Evolutionary conservation across 2,113 vertebrate genomes (phyloP).

Genomic region (Muscicapa adusta): DNA sequence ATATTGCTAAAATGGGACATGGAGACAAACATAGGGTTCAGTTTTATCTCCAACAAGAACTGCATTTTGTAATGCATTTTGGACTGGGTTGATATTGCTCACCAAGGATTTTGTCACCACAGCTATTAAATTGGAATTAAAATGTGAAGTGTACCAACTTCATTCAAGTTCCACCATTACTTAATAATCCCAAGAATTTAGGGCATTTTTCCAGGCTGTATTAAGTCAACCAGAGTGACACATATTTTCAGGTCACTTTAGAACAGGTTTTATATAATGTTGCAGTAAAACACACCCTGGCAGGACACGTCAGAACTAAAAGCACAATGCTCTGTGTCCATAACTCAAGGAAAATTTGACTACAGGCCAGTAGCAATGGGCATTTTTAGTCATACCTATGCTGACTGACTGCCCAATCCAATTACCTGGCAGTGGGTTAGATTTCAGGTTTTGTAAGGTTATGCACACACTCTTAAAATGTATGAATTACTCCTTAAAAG

Average conservation of each 20-base stretch:
- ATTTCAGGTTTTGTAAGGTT: neutral
- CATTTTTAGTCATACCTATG: neutral
- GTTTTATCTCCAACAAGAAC: neutral
- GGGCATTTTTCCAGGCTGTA: conserved; percentile 1
- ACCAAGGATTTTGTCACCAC: neutral
- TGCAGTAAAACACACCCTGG: neutral
- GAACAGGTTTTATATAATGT: neutral
- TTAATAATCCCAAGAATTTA: neutral
- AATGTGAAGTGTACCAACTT: neutral
- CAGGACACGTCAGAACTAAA: neutral
- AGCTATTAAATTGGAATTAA: neutral
- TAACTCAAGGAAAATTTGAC: neutral
- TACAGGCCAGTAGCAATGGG: neutral
- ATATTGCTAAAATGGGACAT: neutral
- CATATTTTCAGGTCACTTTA: neutral
- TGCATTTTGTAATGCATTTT: neutral
- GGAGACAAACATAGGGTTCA: neutral
- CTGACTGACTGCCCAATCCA: neutral
- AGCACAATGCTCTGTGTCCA: neutral
- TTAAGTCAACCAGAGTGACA: neutral
- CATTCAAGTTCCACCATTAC: neutral
- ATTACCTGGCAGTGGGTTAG: neutral
- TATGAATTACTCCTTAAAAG: neutral
- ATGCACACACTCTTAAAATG: neutral
- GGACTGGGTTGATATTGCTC: neutral